These are phyloP conservation scores for Diorhabda elongata DNA, from an alignment of 1,140 invertebrate genomes.

Conservation along the genomic window DNA sequence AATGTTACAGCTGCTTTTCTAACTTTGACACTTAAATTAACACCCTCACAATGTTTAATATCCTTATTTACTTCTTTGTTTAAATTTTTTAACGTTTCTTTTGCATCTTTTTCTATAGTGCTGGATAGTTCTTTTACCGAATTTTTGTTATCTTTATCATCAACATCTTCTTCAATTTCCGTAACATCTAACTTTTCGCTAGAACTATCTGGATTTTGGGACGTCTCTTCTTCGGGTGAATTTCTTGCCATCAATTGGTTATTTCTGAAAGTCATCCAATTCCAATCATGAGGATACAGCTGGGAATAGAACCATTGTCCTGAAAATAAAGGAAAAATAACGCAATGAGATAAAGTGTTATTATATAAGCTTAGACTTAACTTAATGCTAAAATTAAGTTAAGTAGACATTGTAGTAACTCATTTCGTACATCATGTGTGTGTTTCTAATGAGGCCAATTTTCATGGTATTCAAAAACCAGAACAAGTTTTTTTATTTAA, in stretches of 20 bases:
- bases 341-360: too few species aligned
- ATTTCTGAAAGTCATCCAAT: conserved; percentile 57
- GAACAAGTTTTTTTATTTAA: too few species aligned
- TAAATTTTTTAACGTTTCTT: conserved; percentile 4
- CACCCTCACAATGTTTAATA: conserved; percentile 30
- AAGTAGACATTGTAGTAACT: too few species aligned
- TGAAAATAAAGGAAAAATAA: background rate
- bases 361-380: too few species aligned
- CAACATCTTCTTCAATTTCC: conserved; percentile 32
- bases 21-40: conserved; percentile 39
- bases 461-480: too few species aligned
- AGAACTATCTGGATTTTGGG: conserved; percentile 44
- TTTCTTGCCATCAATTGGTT: conserved; percentile 46
- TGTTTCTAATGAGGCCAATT: too few species aligned
- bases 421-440: too few species aligned
- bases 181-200: conserved; percentile 37
- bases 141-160: conserved; percentile 19
- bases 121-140: background rate
- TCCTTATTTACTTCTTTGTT: conserved; percentile 22
- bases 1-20: conserved; percentile 42
- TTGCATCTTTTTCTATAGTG: conserved; percentile 3
- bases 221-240: conserved; percentile 47
- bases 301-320: conserved; percentile 71
- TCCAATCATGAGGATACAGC: conserved; percentile 60
- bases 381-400: too few species aligned